Base-by-base conservation (phyloP, 1,140 invertebrate species). In the Eurosta solidaginis region DNA sequence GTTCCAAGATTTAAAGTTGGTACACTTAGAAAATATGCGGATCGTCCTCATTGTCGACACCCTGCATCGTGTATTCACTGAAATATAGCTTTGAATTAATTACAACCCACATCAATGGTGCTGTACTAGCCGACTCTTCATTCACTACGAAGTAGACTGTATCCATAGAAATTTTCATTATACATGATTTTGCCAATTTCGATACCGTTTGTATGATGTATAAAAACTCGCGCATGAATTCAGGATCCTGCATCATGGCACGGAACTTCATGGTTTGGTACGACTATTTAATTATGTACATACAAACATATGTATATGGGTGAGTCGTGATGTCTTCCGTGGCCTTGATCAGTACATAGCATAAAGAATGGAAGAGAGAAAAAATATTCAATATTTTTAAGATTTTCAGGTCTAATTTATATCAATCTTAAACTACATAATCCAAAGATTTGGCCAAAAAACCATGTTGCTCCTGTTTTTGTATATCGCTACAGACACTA, bases 11-110 rank as follows among this genome's bases (percentile, higher is more conserved):
- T 90, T 47, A 88, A 90, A 89, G 88, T 91, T 45, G 91, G 90
- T 68, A 96, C 89, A 83, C 93, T 92, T 74, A 97, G 88, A 87
- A 93, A 82, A 97, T 97, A 88, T 96, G 94, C 88, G 94, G 93
- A 74, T 92, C 88, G 40, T 78, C 80, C 1, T 82, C 80, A 54
- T 93, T 90, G 25, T 92, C 90, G 0, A 95, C 90, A 3, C 95
- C 94, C 79, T 90, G 89, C 90, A 96, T 92, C 78, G 91, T 90
- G 83, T 95, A 97, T 81, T 96, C 94, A 78, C 91, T 91, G 86
- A 96, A 97, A 87, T 96, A 96, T 85, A 94, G 92, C 75, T 89
- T 88, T 81, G 93, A 91, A 27, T 91, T 90, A 40, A 97, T 88
- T 86, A 94, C 93, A 82, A 93, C 94, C 96, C 95, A 97, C 0